Base-by-base conservation (phyloP, 2,113 vertebrate species). In the Heliornis fulica region DNA sequence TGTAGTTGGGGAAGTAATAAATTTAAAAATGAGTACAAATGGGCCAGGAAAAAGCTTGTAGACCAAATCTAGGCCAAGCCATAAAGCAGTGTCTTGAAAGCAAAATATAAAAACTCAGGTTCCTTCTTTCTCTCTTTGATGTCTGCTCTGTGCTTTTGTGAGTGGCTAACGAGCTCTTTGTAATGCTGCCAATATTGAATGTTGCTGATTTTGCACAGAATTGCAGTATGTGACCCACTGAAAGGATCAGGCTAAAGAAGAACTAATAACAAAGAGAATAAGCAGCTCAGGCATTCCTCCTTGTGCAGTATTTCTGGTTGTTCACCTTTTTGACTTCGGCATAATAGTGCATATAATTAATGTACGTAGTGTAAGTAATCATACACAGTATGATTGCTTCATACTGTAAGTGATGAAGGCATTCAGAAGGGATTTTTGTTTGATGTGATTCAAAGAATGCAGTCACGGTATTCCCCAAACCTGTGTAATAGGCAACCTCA, bases 161-260 rank as follows among this genome's bases (percentile, higher is more conserved):
- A 94, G 85, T 65, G 84, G 57, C 85, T 97, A 95, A 96, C 0
- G 66, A 96, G 92, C 95, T 93, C 82, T 80, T 82, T 80, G 82
- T 83, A 93, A 83, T 80, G 85, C 94, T 96, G 75, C 90, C 69
- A 23, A 34, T 94, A 92, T 54, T 86, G 54, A 84, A 83, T 69
- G 85, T 69, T 96, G 95, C 95, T 93, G 94, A 90, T 95, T 92
- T 96, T 85, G 92, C 85, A 90, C 57, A 74, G 90, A 83, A 96
- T 92, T 93, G 69, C 28, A 83, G 57, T 85, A 32, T 83, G 25
- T 65, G 59, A 93, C 45, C 82, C 28, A 51, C 82, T 80, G 78
- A 79, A 95, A 92, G 78, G 63, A 85, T 80, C 48, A 85, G 28
- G n/a, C 63, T 93, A 90, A 71, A 85, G 41, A 43, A 95, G 69